phyloP scores from a whole-genome alignment of 1,140 invertebrate species.

The Tetranychus urticae region DNA sequence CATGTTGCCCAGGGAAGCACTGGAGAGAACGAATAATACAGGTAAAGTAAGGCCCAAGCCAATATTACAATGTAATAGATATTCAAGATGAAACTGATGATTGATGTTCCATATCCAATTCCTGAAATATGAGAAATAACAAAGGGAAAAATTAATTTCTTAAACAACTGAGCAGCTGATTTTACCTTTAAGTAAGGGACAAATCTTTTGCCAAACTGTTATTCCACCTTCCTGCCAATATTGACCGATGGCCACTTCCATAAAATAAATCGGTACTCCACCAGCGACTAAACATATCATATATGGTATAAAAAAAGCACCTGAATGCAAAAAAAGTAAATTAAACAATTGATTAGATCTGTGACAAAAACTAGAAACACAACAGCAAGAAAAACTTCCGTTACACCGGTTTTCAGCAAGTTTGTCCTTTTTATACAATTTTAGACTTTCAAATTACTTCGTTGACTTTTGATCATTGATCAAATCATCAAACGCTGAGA shows the following conservation, averaged over 20 bases:
- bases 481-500: too few species aligned
- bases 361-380: too few species aligned
- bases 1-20: conserved; percentile 13
- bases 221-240: conserved; percentile 47
- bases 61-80: conserved; percentile 33
- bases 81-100: conserved; percentile 31
- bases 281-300: conserved; percentile 32
- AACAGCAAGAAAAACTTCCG: conserved; percentile 25
- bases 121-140: conserved; percentile 14
- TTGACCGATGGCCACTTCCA: conserved; percentile 51
- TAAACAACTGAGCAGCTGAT: background rate
- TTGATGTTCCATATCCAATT: conserved; percentile 15
- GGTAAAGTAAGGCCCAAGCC: conserved; percentile 29
- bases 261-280: conserved; percentile 43
- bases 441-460: too few species aligned
- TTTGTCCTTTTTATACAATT: conserved; percentile 9
- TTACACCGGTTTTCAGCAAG: conserved; percentile 49
- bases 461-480: too few species aligned
- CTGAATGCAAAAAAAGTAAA: background rate
- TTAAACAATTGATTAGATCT: background rate
- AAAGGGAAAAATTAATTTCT: background rate
- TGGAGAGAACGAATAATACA: conserved; percentile 21
- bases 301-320: conserved; percentile 45
- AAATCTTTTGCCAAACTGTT: conserved; percentile 43
- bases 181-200: conserved; percentile 42